Percentiles rank a stretch among this genome's conserved stretches.
These are phyloP conservation scores for Acropora tenuis DNA, from an alignment of 64 coral and sea anemone genomes.

Conservation along the genomic window DNA sequence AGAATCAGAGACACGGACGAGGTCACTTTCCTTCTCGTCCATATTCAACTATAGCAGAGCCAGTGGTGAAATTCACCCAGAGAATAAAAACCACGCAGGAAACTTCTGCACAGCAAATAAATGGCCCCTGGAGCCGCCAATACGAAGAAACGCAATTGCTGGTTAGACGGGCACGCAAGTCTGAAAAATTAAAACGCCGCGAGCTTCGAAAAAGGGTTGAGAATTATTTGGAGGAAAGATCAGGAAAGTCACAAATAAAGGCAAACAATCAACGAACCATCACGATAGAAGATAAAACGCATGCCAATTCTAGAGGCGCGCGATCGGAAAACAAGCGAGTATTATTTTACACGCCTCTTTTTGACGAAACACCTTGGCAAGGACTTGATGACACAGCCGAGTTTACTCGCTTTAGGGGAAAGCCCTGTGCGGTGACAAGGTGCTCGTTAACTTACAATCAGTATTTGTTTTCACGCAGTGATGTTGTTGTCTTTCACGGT, in stretches of 20 bases:
- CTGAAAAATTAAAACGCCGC: not conserved
- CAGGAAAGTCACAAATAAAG: not conserved
- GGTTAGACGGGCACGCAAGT: not conserved
- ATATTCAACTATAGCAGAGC: not conserved
- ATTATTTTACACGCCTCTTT: conserved; percentile 43
- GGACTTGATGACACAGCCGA: conserved; percentile 1
- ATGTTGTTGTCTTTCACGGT: conserved; percentile 52
- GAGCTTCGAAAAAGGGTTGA: not conserved
- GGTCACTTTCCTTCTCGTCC: not conserved
- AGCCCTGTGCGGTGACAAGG: conserved; percentile 1
- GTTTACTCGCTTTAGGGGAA: conserved; percentile 37
- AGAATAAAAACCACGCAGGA: not conserved
- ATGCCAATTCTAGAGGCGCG: not conserved
- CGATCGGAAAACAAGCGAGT: not conserved
- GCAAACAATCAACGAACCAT: not conserved
- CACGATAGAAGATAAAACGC: not conserved
- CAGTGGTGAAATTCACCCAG: not conserved
- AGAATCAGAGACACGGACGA: not conserved
- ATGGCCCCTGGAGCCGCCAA: not conserved
- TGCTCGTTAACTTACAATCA: conserved; percentile 14
- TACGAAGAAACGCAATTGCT: not conserved
- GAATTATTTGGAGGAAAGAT: not conserved
- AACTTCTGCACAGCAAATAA: not conserved
- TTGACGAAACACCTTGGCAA: conserved; percentile 24
- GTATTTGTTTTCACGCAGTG: not conserved